Percentiles rank a stretch among this genome's conserved stretches.
phyloP scores from a whole-genome alignment of 2,797 vertebrate species.

The Hyperoplus immaculatus region DNA sequence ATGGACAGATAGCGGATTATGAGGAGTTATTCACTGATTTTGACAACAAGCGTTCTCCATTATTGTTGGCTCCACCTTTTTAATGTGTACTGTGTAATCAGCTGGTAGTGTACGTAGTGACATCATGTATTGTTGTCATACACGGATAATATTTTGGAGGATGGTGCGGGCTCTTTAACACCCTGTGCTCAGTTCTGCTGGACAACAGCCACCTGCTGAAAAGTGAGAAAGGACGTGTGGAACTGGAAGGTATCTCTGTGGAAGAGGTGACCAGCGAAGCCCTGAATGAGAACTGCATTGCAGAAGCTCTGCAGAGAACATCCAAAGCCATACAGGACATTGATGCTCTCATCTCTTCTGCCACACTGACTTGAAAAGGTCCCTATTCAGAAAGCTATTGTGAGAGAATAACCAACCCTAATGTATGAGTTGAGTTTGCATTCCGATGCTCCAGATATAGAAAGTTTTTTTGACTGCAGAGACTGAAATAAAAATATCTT shows the following conservation, averaged over 20 bases:
- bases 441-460: neutral
- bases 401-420: neutral
- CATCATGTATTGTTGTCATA: neutral
- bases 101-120: neutral
- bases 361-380: constrained; percentile 38
- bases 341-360: constrained; percentile 73
- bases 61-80: no score
- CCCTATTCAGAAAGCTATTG: neutral
- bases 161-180: constrained; percentile 67
- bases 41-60: no score
- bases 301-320: constrained; percentile 80
- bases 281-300: constrained; percentile 61
- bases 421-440: no score
- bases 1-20: no score
- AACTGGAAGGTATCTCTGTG: constrained; percentile 1
- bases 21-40: no score
- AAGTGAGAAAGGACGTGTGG: constrained; percentile 11
- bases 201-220: constrained; percentile 71
- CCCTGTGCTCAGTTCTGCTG: constrained; percentile 71
- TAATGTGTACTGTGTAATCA: neutral
- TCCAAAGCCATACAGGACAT: constrained; percentile 82
- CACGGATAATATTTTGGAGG: neutral
- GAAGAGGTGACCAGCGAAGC: constrained; percentile 22
- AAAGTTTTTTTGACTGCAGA: neutral
- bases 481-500: constrained; percentile 19